These are phyloP conservation scores for Datnioides undecimradiatus DNA, from an alignment of 2,113 vertebrate species.

Conservation along the genomic window DNA sequence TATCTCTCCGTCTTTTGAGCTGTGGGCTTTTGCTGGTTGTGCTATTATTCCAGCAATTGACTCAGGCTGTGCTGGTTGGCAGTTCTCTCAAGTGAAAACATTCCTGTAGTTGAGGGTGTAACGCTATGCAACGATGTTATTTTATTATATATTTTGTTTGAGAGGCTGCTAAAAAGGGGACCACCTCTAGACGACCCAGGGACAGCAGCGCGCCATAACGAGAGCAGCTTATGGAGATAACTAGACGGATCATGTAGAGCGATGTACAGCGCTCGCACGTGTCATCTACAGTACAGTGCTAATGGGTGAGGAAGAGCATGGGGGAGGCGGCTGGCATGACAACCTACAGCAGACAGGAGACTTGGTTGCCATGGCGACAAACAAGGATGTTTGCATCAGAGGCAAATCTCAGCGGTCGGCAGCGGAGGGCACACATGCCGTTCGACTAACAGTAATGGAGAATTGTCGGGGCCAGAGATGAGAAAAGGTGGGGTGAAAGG, in stretches of 20 bases:
- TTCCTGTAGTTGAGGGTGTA: conserved; percentile 30
- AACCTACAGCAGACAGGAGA: conserved; percentile 79
- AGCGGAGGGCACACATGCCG: conserved; percentile 54
- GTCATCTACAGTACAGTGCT: conserved; percentile 67
- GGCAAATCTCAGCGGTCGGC: conserved; percentile 72
- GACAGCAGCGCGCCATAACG: not conserved
- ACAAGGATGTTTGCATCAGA: conserved; percentile 85
- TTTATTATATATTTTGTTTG: not conserved
- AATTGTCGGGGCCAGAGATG: conserved; percentile 32
- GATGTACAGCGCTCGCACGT: conserved; percentile 33
- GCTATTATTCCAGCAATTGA: conserved; percentile 60
- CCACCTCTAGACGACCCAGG: not conserved
- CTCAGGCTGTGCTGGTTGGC: conserved; percentile 25
- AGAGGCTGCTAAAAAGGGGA: conserved; percentile 13
- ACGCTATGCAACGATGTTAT: conserved; percentile 7
- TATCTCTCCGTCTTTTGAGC: conserved; percentile 25
- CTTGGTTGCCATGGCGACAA: conserved; percentile 85
- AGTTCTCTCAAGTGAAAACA: conserved; percentile 42
- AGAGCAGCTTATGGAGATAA: conserved; percentile 43
- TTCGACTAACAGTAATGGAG: conserved; percentile 46
- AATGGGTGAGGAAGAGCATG: conserved; percentile 65
- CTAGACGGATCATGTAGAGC: not conserved
- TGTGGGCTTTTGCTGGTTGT: conserved; percentile 30
- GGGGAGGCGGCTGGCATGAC: conserved; percentile 74
- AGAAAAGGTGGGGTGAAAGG: conserved; percentile 11